Evolutionary conservation across 2,888 invertebrate species (phyloP).

Genomic region (Drosophila sordidula): DNA sequence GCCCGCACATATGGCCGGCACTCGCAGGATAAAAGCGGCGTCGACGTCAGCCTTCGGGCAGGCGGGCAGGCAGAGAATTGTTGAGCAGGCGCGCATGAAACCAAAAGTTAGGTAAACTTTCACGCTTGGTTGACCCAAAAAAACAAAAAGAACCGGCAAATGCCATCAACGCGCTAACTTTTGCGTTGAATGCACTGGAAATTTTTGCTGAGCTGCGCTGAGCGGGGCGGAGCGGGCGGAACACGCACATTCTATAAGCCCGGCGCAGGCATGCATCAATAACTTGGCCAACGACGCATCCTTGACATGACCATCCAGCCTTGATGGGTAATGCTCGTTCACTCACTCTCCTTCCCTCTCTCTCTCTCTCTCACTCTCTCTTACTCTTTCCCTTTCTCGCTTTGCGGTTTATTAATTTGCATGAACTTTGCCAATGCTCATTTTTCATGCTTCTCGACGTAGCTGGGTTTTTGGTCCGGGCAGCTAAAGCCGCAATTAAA

Average conservation of each 20-base stretch:
- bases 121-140: slow-evolving; percentile 40
- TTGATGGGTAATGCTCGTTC: slow-evolving; percentile 18
- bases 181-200: slow-evolving; percentile 28
- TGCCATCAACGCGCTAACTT: slow-evolving; percentile 12
- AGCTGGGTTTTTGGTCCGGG: slow-evolving; percentile 14
- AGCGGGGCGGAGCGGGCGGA: background rate
- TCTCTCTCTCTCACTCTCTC: background rate
- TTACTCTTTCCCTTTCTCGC: slow-evolving; percentile 3
- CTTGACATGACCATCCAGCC: slow-evolving; percentile 34
- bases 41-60: slow-evolving; percentile 1
- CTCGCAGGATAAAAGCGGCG: slow-evolving; percentile 7
- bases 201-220: background rate
- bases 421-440: slow-evolving; percentile 70
- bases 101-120: slow-evolving; percentile 63
- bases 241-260: slow-evolving; percentile 29
- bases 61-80: background rate
- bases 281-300: slow-evolving; percentile 49
- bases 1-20: slow-evolving; percentile 45
- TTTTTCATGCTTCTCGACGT: slow-evolving; percentile 64
- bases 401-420: slow-evolving; percentile 74
- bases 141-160: background rate
- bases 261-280: slow-evolving; percentile 64
- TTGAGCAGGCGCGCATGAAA: slow-evolving; percentile 3
- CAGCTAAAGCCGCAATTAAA: slow-evolving; percentile 74
- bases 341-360: background rate